Conservation (phyloP, 2,797 vertebrate genomes). For the Catamblyrhynchus diadema region DNA sequence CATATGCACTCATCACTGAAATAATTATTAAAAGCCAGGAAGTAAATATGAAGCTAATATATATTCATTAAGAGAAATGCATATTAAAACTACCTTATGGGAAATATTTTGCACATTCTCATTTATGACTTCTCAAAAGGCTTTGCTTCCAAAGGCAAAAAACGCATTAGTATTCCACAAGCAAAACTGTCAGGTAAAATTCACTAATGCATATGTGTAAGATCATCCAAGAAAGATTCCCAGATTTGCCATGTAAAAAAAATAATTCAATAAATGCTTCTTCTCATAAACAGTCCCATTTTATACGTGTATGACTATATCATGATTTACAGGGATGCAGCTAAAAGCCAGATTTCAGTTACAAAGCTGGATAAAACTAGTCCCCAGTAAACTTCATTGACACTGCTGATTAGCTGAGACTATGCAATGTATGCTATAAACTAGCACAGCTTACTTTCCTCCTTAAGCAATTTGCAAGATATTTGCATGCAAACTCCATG, state of each 20-base stretch:
- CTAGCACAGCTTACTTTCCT: background rate
- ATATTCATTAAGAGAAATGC: background rate
- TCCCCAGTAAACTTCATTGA: background rate
- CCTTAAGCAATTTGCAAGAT: background rate
- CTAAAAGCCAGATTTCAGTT: background rate
- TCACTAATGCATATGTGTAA: background rate
- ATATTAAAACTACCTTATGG: background rate
- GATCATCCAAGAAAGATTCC: background rate
- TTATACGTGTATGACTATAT: rapidly evolving
- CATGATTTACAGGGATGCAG: background rate
- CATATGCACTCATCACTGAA: background rate
- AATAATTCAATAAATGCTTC: background rate
- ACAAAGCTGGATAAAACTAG: background rate
- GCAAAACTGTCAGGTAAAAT: background rate
- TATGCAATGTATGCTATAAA: background rate
- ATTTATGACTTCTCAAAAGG: background rate
- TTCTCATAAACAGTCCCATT: background rate
- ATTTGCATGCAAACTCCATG: background rate
- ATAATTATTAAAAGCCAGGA: background rate
- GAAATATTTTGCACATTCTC: background rate
- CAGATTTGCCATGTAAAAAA: background rate
- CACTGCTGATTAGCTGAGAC: background rate
- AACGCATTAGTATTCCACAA: background rate
- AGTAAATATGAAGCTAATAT: background rate
- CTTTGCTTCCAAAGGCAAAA: background rate